Evolutionary conservation across 2,113 vertebrate species (phyloP).

Genomic region (Poicephalus gulielmi): DNA sequence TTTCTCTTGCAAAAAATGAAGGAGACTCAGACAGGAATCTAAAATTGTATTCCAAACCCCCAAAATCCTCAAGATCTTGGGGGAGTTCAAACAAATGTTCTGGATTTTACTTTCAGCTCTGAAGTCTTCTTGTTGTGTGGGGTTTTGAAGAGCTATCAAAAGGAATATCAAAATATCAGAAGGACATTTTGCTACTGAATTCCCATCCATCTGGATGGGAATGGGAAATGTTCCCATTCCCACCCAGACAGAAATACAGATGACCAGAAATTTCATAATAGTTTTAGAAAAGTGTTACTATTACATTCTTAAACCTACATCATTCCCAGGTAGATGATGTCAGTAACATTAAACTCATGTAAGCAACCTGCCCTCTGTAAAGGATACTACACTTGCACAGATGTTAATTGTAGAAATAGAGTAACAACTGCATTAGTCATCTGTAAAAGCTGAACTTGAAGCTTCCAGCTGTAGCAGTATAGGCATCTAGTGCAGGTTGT

Average conservation of each 20-base stretch:
- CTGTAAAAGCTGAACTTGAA: not conserved
- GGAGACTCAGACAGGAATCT: not conserved
- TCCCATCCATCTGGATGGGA: not conserved
- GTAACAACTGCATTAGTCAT: not conserved
- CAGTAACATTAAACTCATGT: not conserved
- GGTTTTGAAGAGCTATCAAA: not conserved
- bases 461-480: not conserved
- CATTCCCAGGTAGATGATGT: not conserved
- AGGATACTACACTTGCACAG: not conserved
- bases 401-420: not conserved
- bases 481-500: not conserved
- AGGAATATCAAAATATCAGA: not conserved
- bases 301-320: not conserved
- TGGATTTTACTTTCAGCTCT: not conserved
- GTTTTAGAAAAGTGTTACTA: not conserved
- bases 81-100: not conserved
- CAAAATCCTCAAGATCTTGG: not conserved
- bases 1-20: not conserved
- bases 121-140: accelerated
- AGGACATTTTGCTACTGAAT: not conserved
- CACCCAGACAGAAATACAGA: not conserved
- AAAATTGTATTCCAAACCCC: not conserved
- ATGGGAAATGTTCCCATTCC: not conserved
- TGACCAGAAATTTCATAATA: not conserved
- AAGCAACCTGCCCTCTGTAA: not conserved